Conservation (phyloP, 2,797 vertebrate species). For the Mormyrus hasselquistii region DNA sequence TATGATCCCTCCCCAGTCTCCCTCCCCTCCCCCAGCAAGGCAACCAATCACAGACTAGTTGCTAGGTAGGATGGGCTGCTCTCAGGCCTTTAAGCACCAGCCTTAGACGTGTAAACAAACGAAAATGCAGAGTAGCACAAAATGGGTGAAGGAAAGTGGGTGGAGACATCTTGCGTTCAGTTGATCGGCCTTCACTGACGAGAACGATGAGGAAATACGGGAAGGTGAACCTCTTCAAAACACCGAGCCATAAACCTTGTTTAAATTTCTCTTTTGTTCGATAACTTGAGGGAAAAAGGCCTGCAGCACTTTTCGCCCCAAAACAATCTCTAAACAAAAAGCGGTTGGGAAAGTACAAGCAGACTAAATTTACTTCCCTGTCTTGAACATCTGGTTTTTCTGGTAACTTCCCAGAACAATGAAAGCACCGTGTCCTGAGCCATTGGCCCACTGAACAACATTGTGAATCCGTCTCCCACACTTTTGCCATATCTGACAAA, state of each 20-base stretch:
- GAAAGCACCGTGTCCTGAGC: not conserved
- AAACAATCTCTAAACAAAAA: slow-evolving; percentile 3
- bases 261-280: not conserved
- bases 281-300: not conserved
- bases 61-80: slow-evolving; percentile 51
- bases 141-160: slow-evolving; percentile 37
- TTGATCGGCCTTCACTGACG: not conserved
- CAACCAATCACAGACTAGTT: slow-evolving; percentile 66
- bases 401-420: not conserved
- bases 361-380: not conserved
- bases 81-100: slow-evolving; percentile 47
- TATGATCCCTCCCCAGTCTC: slow-evolving; percentile 38
- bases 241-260: not conserved
- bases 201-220: not conserved
- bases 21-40: slow-evolving; percentile 48
- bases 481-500: not conserved
- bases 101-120: slow-evolving; percentile 54
- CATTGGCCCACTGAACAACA: not conserved
- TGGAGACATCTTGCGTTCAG: not conserved
- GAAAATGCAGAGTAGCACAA: slow-evolving; percentile 46
- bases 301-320: not conserved
- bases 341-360: not conserved
- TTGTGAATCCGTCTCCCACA: not conserved
- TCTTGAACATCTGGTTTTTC: not conserved
- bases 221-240: not conserved